A percentile compares a stretch with the other conserved stretches of the same genome.
Conservation (phyloP, 2,113 vertebrate genomes). For the Phocoena sinus region DNA sequence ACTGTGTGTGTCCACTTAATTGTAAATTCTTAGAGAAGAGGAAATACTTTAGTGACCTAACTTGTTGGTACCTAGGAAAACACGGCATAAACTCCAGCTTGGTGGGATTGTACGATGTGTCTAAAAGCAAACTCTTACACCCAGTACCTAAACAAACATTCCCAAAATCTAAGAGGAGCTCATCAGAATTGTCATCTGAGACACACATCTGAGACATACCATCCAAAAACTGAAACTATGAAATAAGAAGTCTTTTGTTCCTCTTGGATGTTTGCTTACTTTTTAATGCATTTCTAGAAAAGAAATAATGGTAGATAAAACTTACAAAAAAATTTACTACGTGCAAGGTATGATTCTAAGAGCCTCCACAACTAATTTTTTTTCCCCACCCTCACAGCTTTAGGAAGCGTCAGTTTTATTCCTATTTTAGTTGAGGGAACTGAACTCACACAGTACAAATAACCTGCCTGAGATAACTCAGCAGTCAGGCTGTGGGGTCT, state of each 20-base stretch:
- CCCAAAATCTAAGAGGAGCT: background rate
- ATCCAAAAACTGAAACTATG: background rate
- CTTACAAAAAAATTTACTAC: background rate
- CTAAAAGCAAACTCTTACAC: background rate
- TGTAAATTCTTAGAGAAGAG: background rate
- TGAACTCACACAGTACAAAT: background rate
- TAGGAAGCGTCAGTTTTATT: background rate
- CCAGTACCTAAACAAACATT: background rate
- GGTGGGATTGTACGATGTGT: rapidly evolving
- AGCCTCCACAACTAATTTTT: background rate
- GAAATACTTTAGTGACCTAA: background rate
- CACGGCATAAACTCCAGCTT: background rate
- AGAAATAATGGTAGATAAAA: background rate
- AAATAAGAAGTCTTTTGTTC: background rate
- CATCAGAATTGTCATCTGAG: background rate
- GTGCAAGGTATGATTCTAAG: background rate
- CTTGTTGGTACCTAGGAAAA: background rate
- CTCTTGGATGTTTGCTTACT: background rate
- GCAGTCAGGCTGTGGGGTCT: no score
- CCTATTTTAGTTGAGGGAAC: background rate
- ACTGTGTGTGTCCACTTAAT: background rate
- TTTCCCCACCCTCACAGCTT: background rate
- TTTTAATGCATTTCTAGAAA: background rate
- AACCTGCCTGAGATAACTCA: background rate
- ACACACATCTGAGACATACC: background rate